Evolutionary conservation across 2,797 vertebrate species (phyloP).

Genomic region (Darevskia nairensis): DNA sequence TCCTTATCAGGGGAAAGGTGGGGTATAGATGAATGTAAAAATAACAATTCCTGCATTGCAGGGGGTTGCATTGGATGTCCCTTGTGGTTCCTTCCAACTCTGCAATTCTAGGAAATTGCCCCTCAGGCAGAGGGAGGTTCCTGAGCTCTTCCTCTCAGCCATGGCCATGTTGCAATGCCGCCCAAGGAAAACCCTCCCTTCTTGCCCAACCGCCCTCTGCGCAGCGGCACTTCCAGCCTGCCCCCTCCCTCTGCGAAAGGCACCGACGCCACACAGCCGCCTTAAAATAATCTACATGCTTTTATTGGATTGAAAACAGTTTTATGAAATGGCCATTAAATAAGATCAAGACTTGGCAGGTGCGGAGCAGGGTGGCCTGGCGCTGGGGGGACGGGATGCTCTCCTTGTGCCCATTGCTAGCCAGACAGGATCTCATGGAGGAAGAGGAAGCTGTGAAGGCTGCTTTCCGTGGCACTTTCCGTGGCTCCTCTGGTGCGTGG

Average conservation of each 20-base stretch:
- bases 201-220: neutral
- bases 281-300: slow-evolving; percentile 82
- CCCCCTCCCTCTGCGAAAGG: neutral
- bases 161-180: no score
- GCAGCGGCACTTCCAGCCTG: accelerated
- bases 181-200: no score
- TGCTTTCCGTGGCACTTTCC: neutral
- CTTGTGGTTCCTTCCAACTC: no score
- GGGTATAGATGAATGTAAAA: no score
- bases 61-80: no score
- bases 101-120: no score
- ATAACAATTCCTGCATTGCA: no score
- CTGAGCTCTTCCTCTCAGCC: no score
- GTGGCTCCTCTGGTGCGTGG: neutral
- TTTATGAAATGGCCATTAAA: slow-evolving; percentile 76
- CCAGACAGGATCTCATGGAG: accelerated
- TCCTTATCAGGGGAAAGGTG: no score
- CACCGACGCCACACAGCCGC: neutral
- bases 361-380: slow-evolving; percentile 41
- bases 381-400: neutral
- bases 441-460: neutral
- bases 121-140: no score
- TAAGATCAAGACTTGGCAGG: slow-evolving; percentile 47
- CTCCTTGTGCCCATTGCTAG: neutral
- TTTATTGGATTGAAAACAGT: slow-evolving; percentile 79